A percentile compares a stretch with the other conserved stretches of the same genome.
Evolutionary conservation across 1,140 invertebrate genomes (phyloP).

Genomic region (Ruditapes philippinarum): DNA sequence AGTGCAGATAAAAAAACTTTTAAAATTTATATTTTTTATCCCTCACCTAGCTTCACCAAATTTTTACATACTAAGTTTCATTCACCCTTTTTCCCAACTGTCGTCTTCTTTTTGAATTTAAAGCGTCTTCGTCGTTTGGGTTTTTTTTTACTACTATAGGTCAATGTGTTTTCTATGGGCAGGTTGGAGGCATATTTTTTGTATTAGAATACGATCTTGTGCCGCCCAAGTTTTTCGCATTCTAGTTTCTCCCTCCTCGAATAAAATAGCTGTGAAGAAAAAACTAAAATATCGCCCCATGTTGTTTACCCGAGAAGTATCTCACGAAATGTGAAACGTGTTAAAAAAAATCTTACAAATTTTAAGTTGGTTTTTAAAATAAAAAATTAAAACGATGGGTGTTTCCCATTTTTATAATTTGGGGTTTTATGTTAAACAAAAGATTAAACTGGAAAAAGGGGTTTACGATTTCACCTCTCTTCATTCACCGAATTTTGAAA

Average conservation of each 20-base stretch:
- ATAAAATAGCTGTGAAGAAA: not conserved
- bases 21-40: not conserved
- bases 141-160: not conserved
- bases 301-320: not conserved
- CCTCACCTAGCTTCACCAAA: not conserved
- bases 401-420: no score
- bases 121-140: not conserved
- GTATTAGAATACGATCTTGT: not conserved
- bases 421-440: no score
- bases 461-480: no score
- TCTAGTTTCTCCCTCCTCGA: not conserved
- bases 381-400: no score
- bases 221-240: not conserved
- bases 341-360: no score
- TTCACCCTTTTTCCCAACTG: not conserved
- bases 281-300: not conserved
- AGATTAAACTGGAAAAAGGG: no score
- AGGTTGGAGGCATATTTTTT: not conserved
- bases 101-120: not conserved
- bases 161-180: not conserved
- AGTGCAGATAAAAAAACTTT: not conserved
- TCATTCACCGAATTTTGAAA: no score
- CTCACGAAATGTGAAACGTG: not conserved
- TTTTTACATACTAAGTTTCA: not conserved
- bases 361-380: no score